These are phyloP conservation scores for Myrmecobius fasciatus DNA, from an alignment of 2,113 vertebrate species.

Conservation along the genomic window DNA sequence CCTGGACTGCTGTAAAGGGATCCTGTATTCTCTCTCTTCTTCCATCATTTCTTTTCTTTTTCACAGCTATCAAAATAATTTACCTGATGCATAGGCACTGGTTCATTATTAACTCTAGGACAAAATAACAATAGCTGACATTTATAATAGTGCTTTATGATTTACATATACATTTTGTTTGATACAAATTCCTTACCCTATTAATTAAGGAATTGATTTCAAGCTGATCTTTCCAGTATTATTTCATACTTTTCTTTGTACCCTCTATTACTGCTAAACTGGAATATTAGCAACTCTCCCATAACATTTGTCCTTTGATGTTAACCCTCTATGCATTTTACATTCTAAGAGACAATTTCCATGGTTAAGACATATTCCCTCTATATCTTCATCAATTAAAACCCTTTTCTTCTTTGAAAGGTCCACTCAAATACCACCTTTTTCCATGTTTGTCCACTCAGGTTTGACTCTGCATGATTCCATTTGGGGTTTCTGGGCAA, in stretches of 20 bases:
- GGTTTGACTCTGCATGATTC: background rate
- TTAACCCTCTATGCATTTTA: background rate
- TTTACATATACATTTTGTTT: background rate
- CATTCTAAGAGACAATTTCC: background rate
- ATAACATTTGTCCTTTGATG: background rate
- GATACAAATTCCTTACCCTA: background rate
- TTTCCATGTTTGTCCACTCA: background rate
- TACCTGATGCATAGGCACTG: background rate
- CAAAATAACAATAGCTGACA: background rate
- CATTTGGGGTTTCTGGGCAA: background rate
- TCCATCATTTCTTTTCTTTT: background rate
- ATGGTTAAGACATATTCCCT: background rate
- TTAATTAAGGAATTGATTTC: background rate
- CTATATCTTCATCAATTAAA: background rate
- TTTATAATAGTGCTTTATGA: background rate
- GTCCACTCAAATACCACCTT: background rate
- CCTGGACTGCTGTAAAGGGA: background rate
- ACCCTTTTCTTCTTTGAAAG: background rate
- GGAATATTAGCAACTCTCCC: background rate
- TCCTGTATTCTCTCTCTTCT: background rate
- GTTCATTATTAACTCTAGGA: background rate
- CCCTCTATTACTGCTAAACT: background rate
- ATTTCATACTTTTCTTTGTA: background rate
- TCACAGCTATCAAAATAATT: background rate
- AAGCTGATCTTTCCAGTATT: background rate